Evolutionary conservation across 1,140 invertebrate species (phyloP), one percentile per base, ranked within the genome.

Genomic region (Papilio glaucus): DNA sequence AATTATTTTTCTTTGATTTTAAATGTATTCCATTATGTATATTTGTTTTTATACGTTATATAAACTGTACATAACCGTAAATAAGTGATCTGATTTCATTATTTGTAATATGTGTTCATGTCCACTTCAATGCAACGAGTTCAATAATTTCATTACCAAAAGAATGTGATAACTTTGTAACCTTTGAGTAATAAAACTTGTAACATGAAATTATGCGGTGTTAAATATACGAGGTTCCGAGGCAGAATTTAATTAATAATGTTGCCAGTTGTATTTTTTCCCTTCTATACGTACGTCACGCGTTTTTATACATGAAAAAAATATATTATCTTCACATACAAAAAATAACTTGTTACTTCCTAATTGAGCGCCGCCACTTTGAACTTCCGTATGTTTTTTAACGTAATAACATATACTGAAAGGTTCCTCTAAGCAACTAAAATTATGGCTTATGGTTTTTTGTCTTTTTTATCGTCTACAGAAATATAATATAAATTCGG

Each of bases 321-420:
- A 33, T 33, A n/a, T 33, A 26, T 57, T 57, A 57, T 57, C 21
- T 57, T 57, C 24, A 24, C 49, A 57, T 21, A 57, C 10, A 21
- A 24, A 24, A 26, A 57, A 57, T 57, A 12, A 57, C 18, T 57
- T 57, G 9, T 1, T 24, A 57, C 21, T 57, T 57, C 49, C 49
- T 57, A 57, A 57, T 26, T 57, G 8, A 57, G 18, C 24, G 21
- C 24, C 10, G 18, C 18, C 21, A 57, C 4, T 24, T 57, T 15
- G 10, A 57, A 26, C 49, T 57, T 57, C 49, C 49, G 49, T 57
- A 24, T 57, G 21, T 57, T 24, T 57, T n/a, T 4, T 57, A 53
- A 21, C 3, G 15, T 53, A 53, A 57, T 57, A 12, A 57, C 49
- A 57, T 57, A 57, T 26, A 57, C 49, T 24, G 12, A 12, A 26